Evolutionary conservation across 35 echinoderm and acorn worm species (phyloP), one percentile per base, ranked within the genome.

Genomic region (Heliocidaris erythrogramma): DNA sequence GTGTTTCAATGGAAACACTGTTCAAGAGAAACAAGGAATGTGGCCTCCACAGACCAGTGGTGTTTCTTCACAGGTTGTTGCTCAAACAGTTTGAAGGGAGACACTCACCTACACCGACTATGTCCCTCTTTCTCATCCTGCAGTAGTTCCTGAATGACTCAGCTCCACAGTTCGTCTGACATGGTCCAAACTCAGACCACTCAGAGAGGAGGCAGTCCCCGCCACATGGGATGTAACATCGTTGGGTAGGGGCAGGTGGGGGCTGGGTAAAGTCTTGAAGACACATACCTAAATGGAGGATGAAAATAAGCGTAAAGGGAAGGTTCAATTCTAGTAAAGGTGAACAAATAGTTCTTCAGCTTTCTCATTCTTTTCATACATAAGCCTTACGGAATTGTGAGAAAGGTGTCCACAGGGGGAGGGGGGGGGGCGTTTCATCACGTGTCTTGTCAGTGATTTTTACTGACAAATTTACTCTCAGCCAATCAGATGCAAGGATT

Each of bases 131-230:
- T 18, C 96, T 65, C 50, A 94, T 95, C 30, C 97, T 92, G 85
- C 97, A 98, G 86, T 97, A 98, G 24, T 95, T 96, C 35, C 59
- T 52, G 16, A 94, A 49, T 31, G 59, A 92, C 27, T 85, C 61
- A 1, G 49, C 13, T 13, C 95, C 95, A 85, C 97, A 98, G 93
- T 96, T 60, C 13, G 32, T n/a, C 48, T 89, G 49, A 84, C 98
- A 99, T 17, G 96, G 98, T 42, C 96, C 97, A 88, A 93, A 97
- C 35, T 93, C 84, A 6, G 97, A 95, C 98, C 98, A 99, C 2
- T 95, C 96, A 0, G 98, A 95, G 27, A 99, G 96, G 30, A 93
- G 95, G 71, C 98, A 99, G 85, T 99, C 98, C 2, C 98, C 98
- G 21, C 87, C 95, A 94, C 98, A 99, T 4, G 98, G 94, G 1